Base-by-base conservation (phyloP, 2,888 invertebrate species). In the Amaurobius ferox region DNA sequence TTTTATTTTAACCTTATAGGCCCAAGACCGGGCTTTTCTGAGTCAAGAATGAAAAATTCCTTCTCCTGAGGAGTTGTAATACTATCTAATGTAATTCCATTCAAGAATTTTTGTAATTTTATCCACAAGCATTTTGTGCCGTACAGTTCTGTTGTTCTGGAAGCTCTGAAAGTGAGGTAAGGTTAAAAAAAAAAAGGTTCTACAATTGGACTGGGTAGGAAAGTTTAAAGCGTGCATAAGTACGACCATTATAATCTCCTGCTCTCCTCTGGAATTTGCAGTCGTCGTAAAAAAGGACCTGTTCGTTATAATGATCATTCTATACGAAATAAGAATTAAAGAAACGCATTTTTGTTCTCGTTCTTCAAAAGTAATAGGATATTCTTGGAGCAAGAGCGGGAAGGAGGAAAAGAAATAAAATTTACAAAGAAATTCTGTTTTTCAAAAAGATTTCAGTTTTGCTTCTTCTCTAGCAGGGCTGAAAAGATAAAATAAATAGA, bases 81-180 rank as follows among this genome's bases (percentile, higher is more conserved):
- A 32, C 68, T 11, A 61, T 74, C 73, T 62, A 68, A 81, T 81
- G 73, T 73, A 81, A 81, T 81, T 81, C 68, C 61, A 81, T 74
- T 81, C 80, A 68, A 62, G 80, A 81, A 81, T 81, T 81, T 81
- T 70, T 70, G 70, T 76, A 83, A 71, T 83, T 76, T 83, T 70
- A 76, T 76, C 62, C 76, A 3, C 48, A 48, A 74, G 66, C 55
- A 68, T 76, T n/a, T 81, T 44, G 5, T 26, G 30, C 40, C 19
- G 11, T 28, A 39, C 40, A 23, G 16, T 3, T 35, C 61, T 81
- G 70, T 74, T 76, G 64, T 74, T 76, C 39, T 35, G 62, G 39
- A 73, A 66, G n/a, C 35, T 66, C 30, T 19, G 32, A 28, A 66
- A 30, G 66, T 30, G 55, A 32, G 32, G 66, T 7, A 66, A n/a